Evolutionary conservation across 2,113 vertebrate species (phyloP), one percentile per base, ranked within the genome.

Genomic region (Nothocercus nigrocapillus): DNA sequence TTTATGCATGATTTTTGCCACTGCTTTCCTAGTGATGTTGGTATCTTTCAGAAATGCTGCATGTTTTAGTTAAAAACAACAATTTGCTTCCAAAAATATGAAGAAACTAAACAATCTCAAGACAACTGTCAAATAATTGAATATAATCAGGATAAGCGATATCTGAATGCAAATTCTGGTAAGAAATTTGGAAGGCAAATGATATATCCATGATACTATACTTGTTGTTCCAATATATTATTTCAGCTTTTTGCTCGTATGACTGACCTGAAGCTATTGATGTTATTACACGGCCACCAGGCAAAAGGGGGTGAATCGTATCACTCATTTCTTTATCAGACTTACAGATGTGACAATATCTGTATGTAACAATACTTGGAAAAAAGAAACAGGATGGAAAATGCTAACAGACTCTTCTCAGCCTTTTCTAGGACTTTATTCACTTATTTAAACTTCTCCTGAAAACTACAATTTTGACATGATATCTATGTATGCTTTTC

Each of bases 251-350:
- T 77, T 88, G 82, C 53, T 66, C 13, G 15, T 63, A 69, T 66
- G 73, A 91, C n/a, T 80, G 67, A 79, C 85, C 61, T 80, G 59
- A 83, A 91, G 51, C 89, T 40, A 90, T 3, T 82, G 54, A 49
- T 91, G 28, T 82, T 94, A 5, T 21, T 85, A 40, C 62, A 38
- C 24, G 66, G 44, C n/a, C 67, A 91, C 40, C 17, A 94, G 20
- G 21, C 19, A 80, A 62, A 70, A 85, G 4, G 66, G 44, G 90
- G 45, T 92, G 90, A 93, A 93, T 94, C 82, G 92, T 66, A 94
- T 77, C 72, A 49, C 76, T 74, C 21, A 70, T 81, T 93, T 93
- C 54, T 90, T 88, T 45, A 85, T 36, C 68, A 85, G 45, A 45
- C 61, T 86, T 82, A 86, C 67, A 82, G 64, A 38, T 45, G 30